phyloP scores from a whole-genome alignment of 2,113 vertebrate genomes.

The Sinocyclocheilus maitianheensis region DNA sequence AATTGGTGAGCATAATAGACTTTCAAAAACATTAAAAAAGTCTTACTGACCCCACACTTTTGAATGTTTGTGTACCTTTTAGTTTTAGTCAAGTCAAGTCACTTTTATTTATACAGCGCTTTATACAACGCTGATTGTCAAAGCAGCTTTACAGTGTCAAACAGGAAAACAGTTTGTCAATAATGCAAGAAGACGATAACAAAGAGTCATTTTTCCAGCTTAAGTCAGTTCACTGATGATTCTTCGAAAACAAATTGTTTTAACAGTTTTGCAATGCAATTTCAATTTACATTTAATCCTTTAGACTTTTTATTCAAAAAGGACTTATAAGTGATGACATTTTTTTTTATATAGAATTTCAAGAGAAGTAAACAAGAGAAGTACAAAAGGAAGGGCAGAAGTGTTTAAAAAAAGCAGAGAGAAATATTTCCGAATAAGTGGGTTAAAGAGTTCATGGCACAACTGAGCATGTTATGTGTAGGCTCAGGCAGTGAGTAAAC shows the following conservation, averaged over 20 bases:
- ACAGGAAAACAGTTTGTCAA: too few relatives aligned
- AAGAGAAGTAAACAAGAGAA: neutral
- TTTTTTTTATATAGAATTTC: neutral
- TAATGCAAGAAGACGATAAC: too few relatives aligned
- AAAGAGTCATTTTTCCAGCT: too few relatives aligned
- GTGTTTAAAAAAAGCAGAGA: neutral
- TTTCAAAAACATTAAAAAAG: too few relatives aligned
- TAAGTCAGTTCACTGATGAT: too few relatives aligned
- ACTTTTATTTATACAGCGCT: too few relatives aligned
- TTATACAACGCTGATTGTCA: too few relatives aligned
- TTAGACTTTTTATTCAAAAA: neutral
- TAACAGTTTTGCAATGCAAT: neutral
- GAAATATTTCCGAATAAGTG: neutral
- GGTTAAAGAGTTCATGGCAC: conserved; percentile 16
- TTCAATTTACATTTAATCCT: neutral
- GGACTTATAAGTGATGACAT: neutral
- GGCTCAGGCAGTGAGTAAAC: neutral
- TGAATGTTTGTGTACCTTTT: too few relatives aligned
- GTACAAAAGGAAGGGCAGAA: neutral
- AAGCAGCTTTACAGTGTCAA: too few relatives aligned
- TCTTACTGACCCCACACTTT: too few relatives aligned
- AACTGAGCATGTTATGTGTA: conserved; percentile 5
- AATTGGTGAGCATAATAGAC: too few relatives aligned
- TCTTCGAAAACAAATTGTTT: neutral
- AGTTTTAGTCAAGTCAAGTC: too few relatives aligned